Evolutionary conservation across 2,797 vertebrate genomes (phyloP), one percentile per base, ranked within the genome.

Genomic region (Macropus fuliginosus): DNA sequence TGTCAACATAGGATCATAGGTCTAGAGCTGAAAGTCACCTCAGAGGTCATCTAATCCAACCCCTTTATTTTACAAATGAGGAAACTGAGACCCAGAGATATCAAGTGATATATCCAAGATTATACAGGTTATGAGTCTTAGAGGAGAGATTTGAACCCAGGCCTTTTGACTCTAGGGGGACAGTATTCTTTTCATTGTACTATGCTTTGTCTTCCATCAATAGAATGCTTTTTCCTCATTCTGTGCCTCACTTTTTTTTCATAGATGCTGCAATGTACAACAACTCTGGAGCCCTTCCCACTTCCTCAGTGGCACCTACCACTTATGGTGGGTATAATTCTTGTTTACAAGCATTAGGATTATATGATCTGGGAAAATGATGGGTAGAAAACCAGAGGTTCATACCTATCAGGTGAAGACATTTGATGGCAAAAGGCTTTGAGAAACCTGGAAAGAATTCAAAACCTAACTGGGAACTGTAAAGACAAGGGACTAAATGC

Each of bases 191-290:
- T 50, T 27, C 40, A 28, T 27, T 50, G 40, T 87, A 11, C 10
- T 87, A 81, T 87, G 40, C 10, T 87, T 21, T 50, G 11, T 3
- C 6, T 87, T 24, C 40, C 40, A 81, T 46, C 18, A 27, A 81
- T 1, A 81, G 21, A 46, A 81, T 81, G 1, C 62, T 50, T 89
- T 92, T 34, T 94, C 55, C 16, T 56, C 31, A 21, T 10, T 31
- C 9, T 91, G 95, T 96, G 55, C 96, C 54, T 74, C 14, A 21
- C 1, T 91, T 96, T 97, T 95, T 55, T 97, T 98, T 97, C 62
- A 94, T 98, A 99, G 99, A 99, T 16, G 99, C 99, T 90, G 99
- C 99, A 54, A 99, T 99, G 99, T 99, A 99, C 98, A 99, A 99
- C 98, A 99, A 99, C 97, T 99, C 99, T 0, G 97, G 99, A 97